Evolutionary conservation across 2,797 vertebrate genomes (phyloP).

Genomic region (Mormyrops boulengeri): DNA sequence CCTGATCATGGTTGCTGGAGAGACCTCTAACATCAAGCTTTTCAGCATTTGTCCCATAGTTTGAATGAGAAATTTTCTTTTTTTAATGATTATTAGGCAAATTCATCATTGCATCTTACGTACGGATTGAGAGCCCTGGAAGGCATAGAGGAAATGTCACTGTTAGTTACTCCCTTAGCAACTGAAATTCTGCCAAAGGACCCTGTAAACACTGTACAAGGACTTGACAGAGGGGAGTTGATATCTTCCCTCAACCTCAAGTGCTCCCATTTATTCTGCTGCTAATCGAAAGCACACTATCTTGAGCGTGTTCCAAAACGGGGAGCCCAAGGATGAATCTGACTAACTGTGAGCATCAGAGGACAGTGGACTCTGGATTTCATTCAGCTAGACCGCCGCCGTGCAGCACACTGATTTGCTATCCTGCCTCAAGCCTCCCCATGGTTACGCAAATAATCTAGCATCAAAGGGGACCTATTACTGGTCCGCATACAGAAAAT

Average conservation of each 20-base stretch:
- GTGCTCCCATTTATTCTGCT: conserved; percentile 6
- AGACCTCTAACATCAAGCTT: neutral
- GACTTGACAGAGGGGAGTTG: neutral
- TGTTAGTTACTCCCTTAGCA: neutral
- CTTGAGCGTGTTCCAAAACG: conserved; percentile 9
- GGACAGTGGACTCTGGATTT: conserved; percentile 6
- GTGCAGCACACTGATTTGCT: conserved; percentile 3
- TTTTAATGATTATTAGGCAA: neutral
- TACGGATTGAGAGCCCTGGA: neutral
- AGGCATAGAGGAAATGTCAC: neutral
- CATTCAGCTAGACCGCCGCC: conserved; percentile 2
- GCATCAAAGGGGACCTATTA: conserved; percentile 2
- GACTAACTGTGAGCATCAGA: neutral
- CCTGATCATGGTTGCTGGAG: neutral
- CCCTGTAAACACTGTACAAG: neutral
- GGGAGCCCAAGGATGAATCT: conserved; percentile 9
- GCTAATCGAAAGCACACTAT: neutral
- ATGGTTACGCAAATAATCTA: conserved; percentile 15
- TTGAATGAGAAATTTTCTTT: neutral
- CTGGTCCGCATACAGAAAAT: neutral
- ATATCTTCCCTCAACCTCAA: conserved; percentile 16
- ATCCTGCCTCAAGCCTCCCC: conserved; percentile 17
- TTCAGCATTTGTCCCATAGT: neutral
- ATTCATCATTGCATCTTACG: neutral
- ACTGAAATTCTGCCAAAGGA: neutral